These are phyloP conservation scores for Tapera naevia DNA, from an alignment of 2,797 vertebrate species.

Conservation along the genomic window DNA sequence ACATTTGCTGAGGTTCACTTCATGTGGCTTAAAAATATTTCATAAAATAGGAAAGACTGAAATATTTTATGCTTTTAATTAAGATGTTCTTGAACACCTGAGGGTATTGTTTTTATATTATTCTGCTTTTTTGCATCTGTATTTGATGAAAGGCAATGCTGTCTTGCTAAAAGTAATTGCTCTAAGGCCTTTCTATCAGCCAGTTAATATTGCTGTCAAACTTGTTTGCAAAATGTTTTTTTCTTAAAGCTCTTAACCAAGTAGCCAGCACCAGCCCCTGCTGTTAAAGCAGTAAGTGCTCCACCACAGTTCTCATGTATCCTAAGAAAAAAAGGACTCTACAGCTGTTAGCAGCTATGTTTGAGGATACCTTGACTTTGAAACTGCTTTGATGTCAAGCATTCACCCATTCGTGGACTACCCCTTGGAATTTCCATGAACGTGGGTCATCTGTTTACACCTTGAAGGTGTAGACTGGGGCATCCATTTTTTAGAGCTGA, in stretches of 20 bases:
- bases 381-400: not conserved
- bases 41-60: not conserved
- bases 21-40: not conserved
- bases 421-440: slow-evolving; percentile 3
- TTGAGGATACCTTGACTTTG: not conserved
- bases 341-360: not conserved
- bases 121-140: not conserved
- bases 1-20: rapidly evolving
- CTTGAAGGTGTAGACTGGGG: not conserved
- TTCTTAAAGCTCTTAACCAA: not conserved
- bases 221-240: not conserved
- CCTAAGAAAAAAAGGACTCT: not conserved
- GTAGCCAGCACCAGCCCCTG: not conserved
- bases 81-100: not conserved
- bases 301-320: not conserved
- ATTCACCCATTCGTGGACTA: not conserved
- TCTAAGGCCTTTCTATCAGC: not conserved
- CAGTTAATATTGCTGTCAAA: not conserved
- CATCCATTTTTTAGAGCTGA: not conserved
- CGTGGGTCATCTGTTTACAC: not conserved
- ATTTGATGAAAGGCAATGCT: not conserved
- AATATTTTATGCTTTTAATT: not conserved
- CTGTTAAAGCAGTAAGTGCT: not conserved
- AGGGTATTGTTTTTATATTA: not conserved
- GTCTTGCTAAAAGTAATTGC: not conserved